phyloP scores from a whole-genome alignment of 2,888 invertebrate genomes.

The Drosophila parthenogenetica region DNA sequence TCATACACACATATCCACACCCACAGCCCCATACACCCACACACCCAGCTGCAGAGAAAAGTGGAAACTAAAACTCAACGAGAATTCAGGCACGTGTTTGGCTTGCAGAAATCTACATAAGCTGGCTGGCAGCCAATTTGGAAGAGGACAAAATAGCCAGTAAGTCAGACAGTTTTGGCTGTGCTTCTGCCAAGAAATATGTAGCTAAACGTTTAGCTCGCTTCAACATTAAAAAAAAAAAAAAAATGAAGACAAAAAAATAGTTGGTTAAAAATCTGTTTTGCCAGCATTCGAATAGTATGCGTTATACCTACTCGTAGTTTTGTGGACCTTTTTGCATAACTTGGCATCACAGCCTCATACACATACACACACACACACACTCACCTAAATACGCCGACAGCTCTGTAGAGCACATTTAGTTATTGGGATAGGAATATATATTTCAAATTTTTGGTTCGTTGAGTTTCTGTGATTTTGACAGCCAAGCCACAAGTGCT shows the following conservation, averaged over 20 bases:
- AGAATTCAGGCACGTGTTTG: conserved; percentile 77
- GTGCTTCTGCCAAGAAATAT: conserved; percentile 67
- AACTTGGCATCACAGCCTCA: conserved; percentile 56
- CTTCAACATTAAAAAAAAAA: conserved; percentile 44
- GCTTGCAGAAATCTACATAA: conserved; percentile 75
- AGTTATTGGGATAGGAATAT: conserved; percentile 54
- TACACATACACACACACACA: conserved; percentile 18
- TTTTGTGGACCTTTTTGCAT: conserved; percentile 68
- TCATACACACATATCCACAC: not conserved
- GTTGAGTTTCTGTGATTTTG: conserved; percentile 75
- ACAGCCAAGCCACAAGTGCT: conserved; percentile 68
- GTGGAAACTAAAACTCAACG: conserved; percentile 65
- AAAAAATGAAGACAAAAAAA: conserved; percentile 22
- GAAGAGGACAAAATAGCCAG: conserved; percentile 73
- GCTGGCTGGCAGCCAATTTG: conserved; percentile 79
- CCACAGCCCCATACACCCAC: not conserved
- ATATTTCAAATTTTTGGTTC: conserved; percentile 75
- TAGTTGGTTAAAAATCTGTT: conserved; percentile 71
- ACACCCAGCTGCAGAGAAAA: conserved; percentile 42
- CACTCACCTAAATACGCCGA: conserved; percentile 20
- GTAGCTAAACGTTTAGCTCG: conserved; percentile 53
- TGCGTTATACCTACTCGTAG: conserved; percentile 51
- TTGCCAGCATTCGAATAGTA: conserved; percentile 76
- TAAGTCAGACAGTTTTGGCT: conserved; percentile 56
- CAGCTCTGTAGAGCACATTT: conserved; percentile 45